These are phyloP conservation scores for Chanos chanos DNA, from an alignment of 2,797 vertebrate genomes.

Conservation along the genomic window DNA sequence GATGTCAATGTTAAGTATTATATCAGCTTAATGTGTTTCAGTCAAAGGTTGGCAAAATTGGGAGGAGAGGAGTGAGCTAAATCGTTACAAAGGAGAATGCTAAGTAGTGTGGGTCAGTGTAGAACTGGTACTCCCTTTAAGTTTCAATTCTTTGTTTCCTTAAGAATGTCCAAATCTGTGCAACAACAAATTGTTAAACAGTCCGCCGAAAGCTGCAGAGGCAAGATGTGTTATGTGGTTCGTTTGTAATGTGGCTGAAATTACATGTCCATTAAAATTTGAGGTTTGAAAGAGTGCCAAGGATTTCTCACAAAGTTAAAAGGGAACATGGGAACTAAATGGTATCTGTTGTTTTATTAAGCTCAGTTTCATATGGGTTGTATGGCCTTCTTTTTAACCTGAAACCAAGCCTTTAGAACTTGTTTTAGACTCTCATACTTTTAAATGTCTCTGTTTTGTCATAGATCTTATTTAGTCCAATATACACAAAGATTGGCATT, in stretches of 20 bases:
- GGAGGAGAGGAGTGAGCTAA: too few relatives aligned
- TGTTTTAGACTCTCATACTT: too few relatives aligned
- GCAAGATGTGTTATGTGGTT: neutral
- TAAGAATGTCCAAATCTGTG: constrained; percentile 25
- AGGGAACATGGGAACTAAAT: constrained; percentile 23
- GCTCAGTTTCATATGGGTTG: constrained; percentile 6
- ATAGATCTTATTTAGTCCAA: too few relatives aligned
- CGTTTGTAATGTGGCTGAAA: neutral
- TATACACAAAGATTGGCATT: too few relatives aligned
- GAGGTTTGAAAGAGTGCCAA: constrained; percentile 19
- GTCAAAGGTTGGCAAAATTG: neutral
- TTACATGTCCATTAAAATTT: constrained; percentile 3
- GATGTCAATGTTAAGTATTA: constrained; percentile 38
- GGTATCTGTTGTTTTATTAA: constrained; percentile 12
- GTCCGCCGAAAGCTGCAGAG: constrained; percentile 5
- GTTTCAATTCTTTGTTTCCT: constrained; percentile 7
- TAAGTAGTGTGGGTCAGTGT: too few relatives aligned
- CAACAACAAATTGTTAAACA: constrained; percentile 36
- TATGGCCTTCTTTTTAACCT: constrained; percentile 22
- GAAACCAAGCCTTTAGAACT: too few relatives aligned
- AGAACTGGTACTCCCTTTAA: too few relatives aligned
- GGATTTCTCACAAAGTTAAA: constrained; percentile 10
- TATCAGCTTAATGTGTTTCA: neutral
- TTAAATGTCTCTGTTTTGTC: too few relatives aligned
- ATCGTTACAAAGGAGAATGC: too few relatives aligned